Percentiles rank a stretch among this genome's conserved stretches.
phyloP scores from a whole-genome alignment of 2,113 vertebrate genomes.

The Oryzias javanicus region DNA sequence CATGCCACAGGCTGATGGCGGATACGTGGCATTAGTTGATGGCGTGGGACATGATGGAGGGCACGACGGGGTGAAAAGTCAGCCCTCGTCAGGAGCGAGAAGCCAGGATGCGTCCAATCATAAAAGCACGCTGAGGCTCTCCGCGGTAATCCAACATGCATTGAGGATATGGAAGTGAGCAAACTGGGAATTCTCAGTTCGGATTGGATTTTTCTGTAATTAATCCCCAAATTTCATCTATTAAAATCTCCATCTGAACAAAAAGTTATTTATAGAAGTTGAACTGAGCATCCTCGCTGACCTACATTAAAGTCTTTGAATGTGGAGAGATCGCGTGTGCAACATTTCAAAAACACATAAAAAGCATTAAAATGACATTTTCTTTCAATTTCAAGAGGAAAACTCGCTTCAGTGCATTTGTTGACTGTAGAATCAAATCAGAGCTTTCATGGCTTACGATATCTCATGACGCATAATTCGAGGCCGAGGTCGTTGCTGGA shows the following conservation, averaged over 20 bases:
- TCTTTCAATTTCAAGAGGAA: no score
- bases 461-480: constrained; percentile 21
- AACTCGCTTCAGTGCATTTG: constrained; percentile 22
- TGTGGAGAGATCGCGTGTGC: no score
- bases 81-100: constrained; percentile 20
- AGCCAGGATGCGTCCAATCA: constrained; percentile 26
- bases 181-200: neutral
- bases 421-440: constrained; percentile 34
- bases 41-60: constrained; percentile 48
- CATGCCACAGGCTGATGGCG: constrained; percentile 52
- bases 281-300: constrained; percentile 20
- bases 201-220: constrained; percentile 12
- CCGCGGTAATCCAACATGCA: constrained; percentile 2
- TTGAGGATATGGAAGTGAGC: neutral
- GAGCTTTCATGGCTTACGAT: constrained; percentile 9
- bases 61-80: constrained; percentile 46
- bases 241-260: neutral
- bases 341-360: no score
- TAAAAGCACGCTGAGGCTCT: constrained; percentile 2
- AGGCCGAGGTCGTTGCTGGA: constrained; percentile 41
- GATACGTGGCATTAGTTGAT: constrained; percentile 64
- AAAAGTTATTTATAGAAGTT: constrained; percentile 9
- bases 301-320: neutral
- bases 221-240: constrained; percentile 21
- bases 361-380: no score